Conservation (phyloP, 2,113 vertebrate genomes). For the Hippocampus guttulatus region DNA sequence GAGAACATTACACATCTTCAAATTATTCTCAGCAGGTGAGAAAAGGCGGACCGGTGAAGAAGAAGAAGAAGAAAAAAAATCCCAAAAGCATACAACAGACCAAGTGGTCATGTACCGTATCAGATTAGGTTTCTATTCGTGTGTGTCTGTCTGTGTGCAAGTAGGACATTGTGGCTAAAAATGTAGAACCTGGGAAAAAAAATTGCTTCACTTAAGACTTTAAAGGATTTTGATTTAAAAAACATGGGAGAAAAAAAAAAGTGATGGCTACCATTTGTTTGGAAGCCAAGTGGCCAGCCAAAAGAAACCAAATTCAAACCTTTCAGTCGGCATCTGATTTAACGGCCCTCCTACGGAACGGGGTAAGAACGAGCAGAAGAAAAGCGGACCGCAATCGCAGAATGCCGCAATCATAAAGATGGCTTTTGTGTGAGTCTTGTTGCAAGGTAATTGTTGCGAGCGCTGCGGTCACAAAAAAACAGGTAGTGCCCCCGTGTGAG, state of each 20-base stretch:
- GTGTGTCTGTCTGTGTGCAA: constrained; percentile 10
- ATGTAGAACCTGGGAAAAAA: constrained; percentile 47
- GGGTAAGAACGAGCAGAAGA: constrained; percentile 37
- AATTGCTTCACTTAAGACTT: constrained; percentile 23
- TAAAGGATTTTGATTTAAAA: constrained; percentile 52
- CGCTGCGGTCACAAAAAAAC: constrained; percentile 46
- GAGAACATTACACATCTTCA: constrained; percentile 42
- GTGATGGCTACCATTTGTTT: constrained; percentile 50
- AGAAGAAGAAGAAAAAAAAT: constrained; percentile 22
- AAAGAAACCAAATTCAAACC: constrained; percentile 54
- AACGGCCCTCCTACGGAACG: constrained; percentile 57
- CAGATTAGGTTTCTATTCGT: constrained; percentile 38
- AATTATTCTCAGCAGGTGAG: constrained; percentile 54
- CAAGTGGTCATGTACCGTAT: constrained; percentile 51
- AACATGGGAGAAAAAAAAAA: constrained; percentile 47
- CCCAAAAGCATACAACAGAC: constrained; percentile 47
- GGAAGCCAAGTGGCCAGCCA: constrained; percentile 46
- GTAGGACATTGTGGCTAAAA: constrained; percentile 39
- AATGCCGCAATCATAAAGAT: constrained; percentile 56
- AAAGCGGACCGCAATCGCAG: constrained; percentile 35
- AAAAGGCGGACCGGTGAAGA: constrained; percentile 11
- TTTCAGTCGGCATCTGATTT: constrained; percentile 62
- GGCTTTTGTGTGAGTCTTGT: constrained; percentile 31
- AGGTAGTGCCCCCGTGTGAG: constrained; percentile 34
- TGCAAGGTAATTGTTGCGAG: constrained; percentile 51